Percentiles rank a stretch among this genome's conserved stretches.
These are phyloP conservation scores for Forbesichthys papilliferus DNA, from an alignment of 2,113 vertebrate genomes.

Conservation along the genomic window DNA sequence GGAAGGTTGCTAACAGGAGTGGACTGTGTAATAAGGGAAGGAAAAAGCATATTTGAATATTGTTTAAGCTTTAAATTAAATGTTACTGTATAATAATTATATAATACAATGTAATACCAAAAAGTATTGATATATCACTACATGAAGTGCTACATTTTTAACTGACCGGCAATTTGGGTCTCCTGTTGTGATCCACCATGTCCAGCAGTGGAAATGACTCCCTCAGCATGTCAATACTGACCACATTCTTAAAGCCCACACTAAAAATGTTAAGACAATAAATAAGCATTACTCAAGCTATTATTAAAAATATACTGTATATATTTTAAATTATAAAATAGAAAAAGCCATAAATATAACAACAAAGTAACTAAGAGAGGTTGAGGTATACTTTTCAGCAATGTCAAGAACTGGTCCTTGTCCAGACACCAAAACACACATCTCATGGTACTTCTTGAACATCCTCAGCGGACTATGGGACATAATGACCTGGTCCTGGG, in stretches of 20 bases:
- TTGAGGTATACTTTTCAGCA: constrained; percentile 84
- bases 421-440: constrained; percentile 89
- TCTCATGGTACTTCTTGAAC: constrained; percentile 87
- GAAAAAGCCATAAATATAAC: neutral
- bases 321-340: neutral
- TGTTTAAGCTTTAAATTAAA: too few relatives aligned
- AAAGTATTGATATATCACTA: neutral
- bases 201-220: constrained; percentile 87
- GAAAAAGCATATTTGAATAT: constrained; percentile 13
- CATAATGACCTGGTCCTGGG: constrained; percentile 89
- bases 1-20: constrained; percentile 78
- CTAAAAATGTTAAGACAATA: constrained; percentile 53
- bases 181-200: constrained; percentile 87
- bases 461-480: constrained; percentile 91
- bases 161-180: constrained; percentile 79
- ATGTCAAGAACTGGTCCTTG: constrained; percentile 91
- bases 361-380: neutral
- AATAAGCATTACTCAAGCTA: neutral
- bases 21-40: constrained; percentile 77
- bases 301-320: neutral
- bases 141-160: neutral
- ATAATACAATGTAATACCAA: neutral
- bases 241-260: constrained; percentile 84
- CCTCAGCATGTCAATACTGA: constrained; percentile 84
- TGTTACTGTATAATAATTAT: neutral